Conservation (phyloP, 2,113 vertebrate species). For the Mionectes macconnelli region DNA sequence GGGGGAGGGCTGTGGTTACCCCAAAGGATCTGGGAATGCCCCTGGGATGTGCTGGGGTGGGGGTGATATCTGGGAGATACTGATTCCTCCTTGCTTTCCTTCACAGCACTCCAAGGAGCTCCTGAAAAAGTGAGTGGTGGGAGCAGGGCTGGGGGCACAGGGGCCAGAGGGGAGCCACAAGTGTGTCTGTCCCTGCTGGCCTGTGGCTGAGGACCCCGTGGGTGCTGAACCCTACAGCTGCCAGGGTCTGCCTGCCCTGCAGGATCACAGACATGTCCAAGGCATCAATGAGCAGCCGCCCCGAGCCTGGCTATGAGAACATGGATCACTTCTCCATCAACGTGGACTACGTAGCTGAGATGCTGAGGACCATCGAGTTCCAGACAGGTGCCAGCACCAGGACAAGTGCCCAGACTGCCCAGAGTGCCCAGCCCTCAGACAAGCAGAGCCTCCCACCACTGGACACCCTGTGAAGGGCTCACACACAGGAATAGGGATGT, state of each 20-base stretch:
- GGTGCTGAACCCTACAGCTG: not conserved
- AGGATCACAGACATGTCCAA: slow-evolving; percentile 83
- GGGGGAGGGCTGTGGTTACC: not conserved
- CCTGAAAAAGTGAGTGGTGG: slow-evolving; percentile 85
- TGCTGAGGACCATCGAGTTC: slow-evolving; percentile 86
- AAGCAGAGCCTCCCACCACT: not conserved
- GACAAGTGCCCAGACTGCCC: accelerated
- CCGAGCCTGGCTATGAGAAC: slow-evolving; percentile 80
- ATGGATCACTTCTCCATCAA: slow-evolving; percentile 85
- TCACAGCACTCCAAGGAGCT: slow-evolving; percentile 84
- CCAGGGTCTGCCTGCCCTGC: not conserved
- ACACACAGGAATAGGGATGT: not conserved
- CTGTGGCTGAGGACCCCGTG: not conserved
- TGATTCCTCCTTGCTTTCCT: not conserved
- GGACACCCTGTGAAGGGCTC: accelerated
- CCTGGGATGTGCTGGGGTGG: not conserved
- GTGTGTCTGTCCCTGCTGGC: not conserved
- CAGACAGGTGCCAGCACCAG: slow-evolving; percentile 60
- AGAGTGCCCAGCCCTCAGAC: not conserved
- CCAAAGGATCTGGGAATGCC: not conserved
- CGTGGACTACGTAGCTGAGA: slow-evolving; percentile 75
- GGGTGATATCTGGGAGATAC: not conserved
- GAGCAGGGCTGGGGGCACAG: not conserved
- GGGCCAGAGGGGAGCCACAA: too few species aligned
- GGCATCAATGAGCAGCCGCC: slow-evolving; percentile 74